Base-by-base conservation (phyloP, 2,113 vertebrate genomes). In the Rhynchopsitta pachyrhyncha region DNA sequence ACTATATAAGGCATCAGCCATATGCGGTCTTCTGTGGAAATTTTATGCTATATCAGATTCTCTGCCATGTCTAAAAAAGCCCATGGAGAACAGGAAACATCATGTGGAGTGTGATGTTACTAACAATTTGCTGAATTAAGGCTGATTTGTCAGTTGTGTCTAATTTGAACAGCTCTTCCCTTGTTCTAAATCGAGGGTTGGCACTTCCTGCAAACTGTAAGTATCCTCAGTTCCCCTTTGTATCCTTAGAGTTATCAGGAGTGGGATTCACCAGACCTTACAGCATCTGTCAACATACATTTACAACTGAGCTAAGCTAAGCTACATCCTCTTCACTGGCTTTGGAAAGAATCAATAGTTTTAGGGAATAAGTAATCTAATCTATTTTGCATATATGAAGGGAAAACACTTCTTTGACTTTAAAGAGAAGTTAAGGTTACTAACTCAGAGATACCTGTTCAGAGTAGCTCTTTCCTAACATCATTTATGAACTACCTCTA, bases 31-130 rank as follows among this genome's bases (percentile, higher is more conserved):
- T 93, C 74, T 93, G 82, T 76, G 74, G 62, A 59, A 86, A 73
- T 91, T 97, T 94, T 93, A 81, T 71, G 52, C 64, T 88, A 28
- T 83, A 86, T 93, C 91, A 92, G 87, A 83, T 44, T 57, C 93
- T 88, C 91, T 88, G 59, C 69, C 76, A 53, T 90, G 86, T 85
- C 88, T 95, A 85, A 95, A 96, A 96, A 96, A 92, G 75, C 44
- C 49, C 74, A 55, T 2, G 0, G 78, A 94, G 88, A 94, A 73
- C 86, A 91, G 92, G 92, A 97, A 97, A 93, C 92, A 89, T 92
- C 60, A 44, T 92, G 90, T 90, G 79, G 71, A 94, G 64, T 91
- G 92, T 46, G 86, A 97, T 87, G 53, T 87, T 94, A 92, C 67
- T 42, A 88, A 63, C 81, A 91, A 93, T 93, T 93, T 17, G 29